Evolutionary conservation across 2,113 vertebrate genomes (phyloP), one percentile per base, ranked within the genome.

Genomic region (Coracopsis vasa): DNA sequence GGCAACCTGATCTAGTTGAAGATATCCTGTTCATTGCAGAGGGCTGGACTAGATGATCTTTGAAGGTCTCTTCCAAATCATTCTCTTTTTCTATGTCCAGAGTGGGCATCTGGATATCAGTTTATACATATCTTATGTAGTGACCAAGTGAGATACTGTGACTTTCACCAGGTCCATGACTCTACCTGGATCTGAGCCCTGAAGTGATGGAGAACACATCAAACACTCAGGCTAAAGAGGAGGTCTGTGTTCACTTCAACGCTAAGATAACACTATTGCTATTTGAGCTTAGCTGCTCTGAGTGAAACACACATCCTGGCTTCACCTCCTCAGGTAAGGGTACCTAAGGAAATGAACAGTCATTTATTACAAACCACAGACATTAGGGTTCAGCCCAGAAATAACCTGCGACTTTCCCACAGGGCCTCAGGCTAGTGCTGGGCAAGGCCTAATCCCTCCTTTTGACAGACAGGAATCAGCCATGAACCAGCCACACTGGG

Each of bases 121-220:
- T 37, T 84, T 27, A 50, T 6, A 7, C 2, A 15, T 24, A 33
- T 33, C 16, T 2, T 2, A 13, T 7, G 2, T 1, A 56, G 33
- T 16, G 7, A 65, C 23, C 44, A 77, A 75, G 7, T 0, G 16
- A 79, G 31, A 23, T 18, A 14, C 7, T 19, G 6, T 10, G 19
- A 71, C 31, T 78, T 70, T 25, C 10, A 35, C 10, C 9, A 12
- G 28, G 14, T 56, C 39, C 2, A 1, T n/a, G 11, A 33, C 18
- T 35, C 69, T 16, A 3, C 29, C 61, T 72, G 23, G 45, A 14
- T 50, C 19, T 1, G 7, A 41, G 31, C n/a, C 11, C 64, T 89
- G 9, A 27, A 35, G 31, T 19, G 31, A 42, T 13, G 11, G n/a
- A 71, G 12, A 66, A 25, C 9, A 50, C 6, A 15, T 25, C 33